These are phyloP conservation scores for Dryobotodes eremita DNA, from an alignment of 2,888 invertebrate species.

Conservation along the genomic window DNA sequence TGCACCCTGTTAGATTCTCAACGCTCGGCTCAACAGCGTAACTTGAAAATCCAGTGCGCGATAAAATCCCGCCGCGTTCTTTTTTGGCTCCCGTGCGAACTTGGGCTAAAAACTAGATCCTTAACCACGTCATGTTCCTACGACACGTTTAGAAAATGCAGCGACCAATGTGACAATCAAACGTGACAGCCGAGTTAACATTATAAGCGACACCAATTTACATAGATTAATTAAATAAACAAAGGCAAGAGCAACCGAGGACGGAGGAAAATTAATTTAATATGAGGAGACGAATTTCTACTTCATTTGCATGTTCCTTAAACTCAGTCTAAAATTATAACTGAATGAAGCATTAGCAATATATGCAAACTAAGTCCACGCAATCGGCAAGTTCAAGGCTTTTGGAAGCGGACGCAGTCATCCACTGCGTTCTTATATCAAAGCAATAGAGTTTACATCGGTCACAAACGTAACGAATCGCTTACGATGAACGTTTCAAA, in stretches of 20 bases:
- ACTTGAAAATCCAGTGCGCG: too few relatives aligned
- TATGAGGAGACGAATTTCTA: conserved; percentile 12
- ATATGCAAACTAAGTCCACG: conserved; percentile 62
- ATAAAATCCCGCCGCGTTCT: too few relatives aligned
- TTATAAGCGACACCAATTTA: conserved; percentile 55
- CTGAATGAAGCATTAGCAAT: conserved; percentile 43
- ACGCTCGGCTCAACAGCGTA: too few relatives aligned
- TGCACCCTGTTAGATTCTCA: too few relatives aligned
- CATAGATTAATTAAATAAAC: conserved; percentile 61
- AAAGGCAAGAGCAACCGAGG: conserved; percentile 16
- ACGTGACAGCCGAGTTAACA: conserved; percentile 71
- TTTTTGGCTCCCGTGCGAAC: too few relatives aligned
- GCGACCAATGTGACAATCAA: conserved; percentile 67
- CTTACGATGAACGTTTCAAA: conserved; percentile 84
- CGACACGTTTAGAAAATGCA: conserved; percentile 70
- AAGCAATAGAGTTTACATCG: conserved; percentile 75
- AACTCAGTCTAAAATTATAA: conserved; percentile 29
- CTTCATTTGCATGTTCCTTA: conserved; percentile 19
- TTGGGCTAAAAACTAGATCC: conserved; percentile 32
- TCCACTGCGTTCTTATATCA: conserved; percentile 67
- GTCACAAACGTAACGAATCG: conserved; percentile 69
- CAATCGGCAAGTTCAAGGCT: conserved; percentile 83
- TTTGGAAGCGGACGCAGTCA: conserved; percentile 53
- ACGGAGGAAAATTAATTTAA: neutral
- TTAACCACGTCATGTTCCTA: conserved; percentile 25